Percentiles rank a stretch among this genome's conserved stretches.
Evolutionary conservation across 2,797 vertebrate genomes (phyloP).

Genomic region (Hyperoplus immaculatus): DNA sequence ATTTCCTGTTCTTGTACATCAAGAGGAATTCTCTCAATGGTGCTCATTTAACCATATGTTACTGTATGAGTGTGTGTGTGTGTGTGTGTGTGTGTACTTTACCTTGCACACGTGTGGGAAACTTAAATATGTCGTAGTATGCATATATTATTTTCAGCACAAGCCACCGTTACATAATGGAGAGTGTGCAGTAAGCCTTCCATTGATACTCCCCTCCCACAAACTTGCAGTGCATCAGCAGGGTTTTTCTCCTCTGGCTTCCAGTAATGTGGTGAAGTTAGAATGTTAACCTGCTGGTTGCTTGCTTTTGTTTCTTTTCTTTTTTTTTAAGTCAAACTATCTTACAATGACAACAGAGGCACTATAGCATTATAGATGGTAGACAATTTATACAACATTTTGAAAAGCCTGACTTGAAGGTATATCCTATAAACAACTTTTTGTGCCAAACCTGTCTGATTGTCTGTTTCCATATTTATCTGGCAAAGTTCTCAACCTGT

Average conservation of each 20-base stretch:
- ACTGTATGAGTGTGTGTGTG: too few relatives aligned
- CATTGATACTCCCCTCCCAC: constrained; percentile 71
- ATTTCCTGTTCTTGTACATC: constrained; percentile 61
- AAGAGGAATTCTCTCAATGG: neutral
- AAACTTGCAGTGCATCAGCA: constrained; percentile 71
- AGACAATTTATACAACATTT: neutral
- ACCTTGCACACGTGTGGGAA: constrained; percentile 28
- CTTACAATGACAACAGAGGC: neutral
- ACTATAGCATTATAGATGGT: neutral
- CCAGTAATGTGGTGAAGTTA: constrained; percentile 75
- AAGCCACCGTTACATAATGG: constrained; percentile 60
- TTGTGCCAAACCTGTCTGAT: neutral
- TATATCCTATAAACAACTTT: neutral
- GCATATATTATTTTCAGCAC: constrained; percentile 23
- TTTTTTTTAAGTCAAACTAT: neutral
- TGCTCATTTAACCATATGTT: neutral
- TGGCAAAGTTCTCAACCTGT: neutral
- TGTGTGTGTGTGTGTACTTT: constrained; percentile 11
- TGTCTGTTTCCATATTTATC: neutral
- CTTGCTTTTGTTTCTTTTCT: constrained; percentile 14
- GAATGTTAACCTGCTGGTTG: neutral
- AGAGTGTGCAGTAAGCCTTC: constrained; percentile 67
- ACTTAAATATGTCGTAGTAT: constrained; percentile 30
- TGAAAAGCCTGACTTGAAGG: neutral
- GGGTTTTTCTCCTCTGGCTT: constrained; percentile 80